Percentiles rank a stretch among this genome's conserved stretches.
These are phyloP conservation scores for Lepus townsendii DNA, from an alignment of 2,797 vertebrate genomes.

Conservation along the genomic window DNA sequence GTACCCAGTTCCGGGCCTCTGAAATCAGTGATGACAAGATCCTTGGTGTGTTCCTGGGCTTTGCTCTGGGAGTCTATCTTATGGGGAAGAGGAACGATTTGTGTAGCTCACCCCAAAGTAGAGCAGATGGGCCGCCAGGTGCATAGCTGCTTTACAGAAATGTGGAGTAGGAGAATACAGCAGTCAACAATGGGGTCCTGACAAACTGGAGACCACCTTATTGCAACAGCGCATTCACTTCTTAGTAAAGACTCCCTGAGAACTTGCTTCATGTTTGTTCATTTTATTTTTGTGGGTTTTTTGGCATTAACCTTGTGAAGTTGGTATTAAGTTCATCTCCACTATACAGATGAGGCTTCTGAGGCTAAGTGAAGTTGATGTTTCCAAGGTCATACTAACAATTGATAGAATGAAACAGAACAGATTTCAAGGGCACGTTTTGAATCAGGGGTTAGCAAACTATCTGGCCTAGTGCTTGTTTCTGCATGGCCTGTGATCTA, in stretches of 20 bases:
- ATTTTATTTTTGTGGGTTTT: neutral
- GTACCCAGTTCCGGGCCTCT: neutral
- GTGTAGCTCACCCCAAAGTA: neutral
- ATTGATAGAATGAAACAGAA: neutral
- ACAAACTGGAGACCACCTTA: neutral
- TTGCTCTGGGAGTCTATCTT: neutral
- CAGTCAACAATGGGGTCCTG: neutral
- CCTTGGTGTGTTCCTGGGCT: neutral
- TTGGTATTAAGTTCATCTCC: neutral
- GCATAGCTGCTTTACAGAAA: neutral
- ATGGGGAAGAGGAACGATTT: neutral
- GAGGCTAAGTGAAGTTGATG: slow-evolving; percentile 35
- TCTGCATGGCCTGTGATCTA: neutral
- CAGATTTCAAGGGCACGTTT: neutral
- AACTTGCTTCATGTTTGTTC: neutral
- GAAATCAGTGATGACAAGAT: neutral
- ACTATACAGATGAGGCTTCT: neutral
- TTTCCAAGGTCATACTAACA: neutral
- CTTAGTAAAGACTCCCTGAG: neutral
- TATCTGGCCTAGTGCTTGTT: neutral
- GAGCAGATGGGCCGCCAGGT: neutral
- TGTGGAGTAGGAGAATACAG: neutral
- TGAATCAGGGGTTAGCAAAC: neutral
- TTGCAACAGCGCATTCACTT: neutral
- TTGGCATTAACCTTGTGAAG: neutral